Evolutionary conservation across 1,140 invertebrate species (phyloP), one percentile per base, ranked within the genome.

Genomic region (Cydia splendana): DNA sequence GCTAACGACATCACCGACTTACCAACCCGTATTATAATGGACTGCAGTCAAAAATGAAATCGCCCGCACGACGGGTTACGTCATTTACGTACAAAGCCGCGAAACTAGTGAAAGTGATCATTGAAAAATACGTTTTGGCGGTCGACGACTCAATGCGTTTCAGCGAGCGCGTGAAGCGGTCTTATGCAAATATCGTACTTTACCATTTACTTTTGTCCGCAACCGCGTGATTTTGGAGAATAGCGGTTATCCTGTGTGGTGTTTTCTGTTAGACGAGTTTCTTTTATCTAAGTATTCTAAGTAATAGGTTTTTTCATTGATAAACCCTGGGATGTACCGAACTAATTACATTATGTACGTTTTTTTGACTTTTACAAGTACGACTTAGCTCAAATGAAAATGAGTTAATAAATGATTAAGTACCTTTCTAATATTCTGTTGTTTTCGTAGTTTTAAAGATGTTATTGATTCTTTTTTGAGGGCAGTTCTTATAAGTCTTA

Each of bases 31-130:
- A 71, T 9, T n/a, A 74, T 74, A 51, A 74, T 74, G 45, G 48
- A 28, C 38, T 73, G n/a, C 69, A 48, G 76, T 71, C 76, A 80
- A 84, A 85, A 88, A 86, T 79, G 85, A 88, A 90, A 87, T 83
- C 78, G 77, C 77, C 73, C 80, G 77, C 81, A 83, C 81, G 77
- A 82, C 76, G 71, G 42, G 74, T 91, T 91, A 79, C 87, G 81
- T 90, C 85, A 89, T 79, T 77, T 24, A 34, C 75, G 74, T 69
- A 82, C 78, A 85, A 85, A 86, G 77, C 83, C 80, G 84, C 76
- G 84, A 87, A 87, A 82, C 83, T 83, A 91, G 89, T 90, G 89
- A 92, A 92, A 92, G 90, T 90, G 84, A 18, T 78, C 69, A 75
- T 75, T 76, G 34, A 79, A 81, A 83, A 81, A 77, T 78, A 75